Evolutionary conservation across 2,797 vertebrate genomes (phyloP).

Genomic region (Cichlasoma orientale): DNA sequence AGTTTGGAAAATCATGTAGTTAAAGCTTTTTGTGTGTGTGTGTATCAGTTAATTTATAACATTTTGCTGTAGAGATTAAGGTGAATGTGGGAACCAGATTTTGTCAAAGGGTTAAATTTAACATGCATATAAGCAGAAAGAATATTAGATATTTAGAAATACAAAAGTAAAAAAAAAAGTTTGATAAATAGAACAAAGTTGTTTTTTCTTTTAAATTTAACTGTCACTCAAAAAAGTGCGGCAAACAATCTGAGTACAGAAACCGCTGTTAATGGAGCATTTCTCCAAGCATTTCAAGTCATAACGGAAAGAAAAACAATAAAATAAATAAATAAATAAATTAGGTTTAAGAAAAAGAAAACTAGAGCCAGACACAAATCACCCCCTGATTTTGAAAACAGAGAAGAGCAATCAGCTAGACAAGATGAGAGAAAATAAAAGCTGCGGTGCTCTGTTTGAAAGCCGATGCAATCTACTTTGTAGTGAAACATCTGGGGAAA

Average conservation of each 20-base stretch:
- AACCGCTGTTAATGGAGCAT: background rate
- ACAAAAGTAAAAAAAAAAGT: background rate
- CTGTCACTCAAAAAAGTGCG: background rate
- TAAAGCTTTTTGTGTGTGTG: background rate
- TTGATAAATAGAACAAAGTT: background rate
- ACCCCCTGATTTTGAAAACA: slow-evolving; percentile 44
- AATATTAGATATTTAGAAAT: background rate
- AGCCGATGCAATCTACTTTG: slow-evolving; percentile 71
- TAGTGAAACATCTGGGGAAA: slow-evolving; percentile 73
- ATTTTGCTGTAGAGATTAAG: background rate
- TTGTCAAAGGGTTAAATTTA: background rate
- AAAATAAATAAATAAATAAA: too few relatives aligned
- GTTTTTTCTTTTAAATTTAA: background rate
- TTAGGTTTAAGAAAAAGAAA: slow-evolving; percentile 2
- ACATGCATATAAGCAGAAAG: too few relatives aligned
- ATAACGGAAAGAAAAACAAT: background rate
- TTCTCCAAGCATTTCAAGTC: background rate
- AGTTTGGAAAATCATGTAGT: background rate
- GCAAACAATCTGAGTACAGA: background rate
- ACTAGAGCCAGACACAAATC: slow-evolving; percentile 42
- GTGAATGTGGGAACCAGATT: background rate
- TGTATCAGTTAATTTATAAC: background rate
- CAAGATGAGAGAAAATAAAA: slow-evolving; percentile 64
- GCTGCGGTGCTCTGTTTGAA: slow-evolving; percentile 50
- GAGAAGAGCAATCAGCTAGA: slow-evolving; percentile 55